These are phyloP conservation scores for Mormoops blainvillei DNA, from an alignment of 2,113 vertebrate species.

Conservation along the genomic window DNA sequence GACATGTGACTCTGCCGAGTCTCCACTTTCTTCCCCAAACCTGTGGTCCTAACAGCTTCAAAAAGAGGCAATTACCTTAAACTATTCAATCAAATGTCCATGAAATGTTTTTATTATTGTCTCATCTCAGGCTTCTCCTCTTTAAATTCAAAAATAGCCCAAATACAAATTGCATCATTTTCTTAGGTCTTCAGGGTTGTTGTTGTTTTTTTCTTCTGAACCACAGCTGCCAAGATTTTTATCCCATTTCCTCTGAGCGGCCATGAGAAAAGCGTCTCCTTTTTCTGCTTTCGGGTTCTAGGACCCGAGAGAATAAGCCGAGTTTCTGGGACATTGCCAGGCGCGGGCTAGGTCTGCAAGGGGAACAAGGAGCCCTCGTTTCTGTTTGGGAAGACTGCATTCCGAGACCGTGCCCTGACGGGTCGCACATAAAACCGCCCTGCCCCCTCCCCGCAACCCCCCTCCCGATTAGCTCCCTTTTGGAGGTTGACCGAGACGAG, in stretches of 20 bases:
- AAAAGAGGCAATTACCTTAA: background rate
- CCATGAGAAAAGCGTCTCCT: constrained; percentile 35
- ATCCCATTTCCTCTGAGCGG: background rate
- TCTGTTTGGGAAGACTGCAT: constrained; percentile 67
- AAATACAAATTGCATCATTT: background rate
- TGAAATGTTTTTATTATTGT: background rate
- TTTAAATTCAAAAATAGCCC: background rate
- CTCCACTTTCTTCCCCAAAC: background rate
- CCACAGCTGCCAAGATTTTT: background rate
- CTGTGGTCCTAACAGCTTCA: background rate
- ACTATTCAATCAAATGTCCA: background rate
- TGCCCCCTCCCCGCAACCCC: background rate
- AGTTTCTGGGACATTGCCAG: constrained; percentile 54
- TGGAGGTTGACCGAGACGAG: constrained; percentile 71
- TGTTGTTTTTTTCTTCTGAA: background rate
- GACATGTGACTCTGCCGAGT: background rate
- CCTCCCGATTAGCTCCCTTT: constrained; percentile 68
- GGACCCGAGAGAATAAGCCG: constrained; percentile 71
- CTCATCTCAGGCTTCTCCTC: background rate
- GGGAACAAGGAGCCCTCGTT: constrained; percentile 71
- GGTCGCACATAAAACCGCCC: constrained; percentile 62
- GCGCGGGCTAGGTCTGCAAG: constrained; percentile 56
- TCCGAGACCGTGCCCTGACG: constrained; percentile 72
- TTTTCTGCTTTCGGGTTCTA: background rate
- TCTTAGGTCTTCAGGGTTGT: background rate